Conservation (phyloP, 2,888 invertebrate species). For the Tetheella fluctuosa region DNA sequence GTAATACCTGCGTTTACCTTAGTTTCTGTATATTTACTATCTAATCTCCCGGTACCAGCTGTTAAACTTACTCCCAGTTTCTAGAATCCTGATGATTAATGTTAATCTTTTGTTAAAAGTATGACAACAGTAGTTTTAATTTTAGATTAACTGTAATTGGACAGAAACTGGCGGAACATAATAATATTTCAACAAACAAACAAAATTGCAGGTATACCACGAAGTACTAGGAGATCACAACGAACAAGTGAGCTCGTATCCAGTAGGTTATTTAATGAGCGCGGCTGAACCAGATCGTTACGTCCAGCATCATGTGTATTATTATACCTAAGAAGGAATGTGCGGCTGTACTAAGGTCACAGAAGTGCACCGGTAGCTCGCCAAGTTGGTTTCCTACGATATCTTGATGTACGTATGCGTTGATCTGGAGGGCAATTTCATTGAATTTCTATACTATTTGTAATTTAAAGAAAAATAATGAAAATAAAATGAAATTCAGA, state of each 20-base stretch:
- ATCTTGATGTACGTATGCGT: conserved; percentile 32
- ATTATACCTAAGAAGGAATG: conserved; percentile 82
- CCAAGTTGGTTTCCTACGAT: conserved; percentile 31
- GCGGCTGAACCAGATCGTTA: conserved; percentile 70
- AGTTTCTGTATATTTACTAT: too few species aligned
- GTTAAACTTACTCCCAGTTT: too few species aligned
- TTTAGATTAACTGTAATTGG: too few species aligned
- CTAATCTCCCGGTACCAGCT: too few species aligned
- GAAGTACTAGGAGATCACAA: conserved; percentile 54
- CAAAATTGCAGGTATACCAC: conserved; percentile 16
- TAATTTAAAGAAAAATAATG: not conserved
- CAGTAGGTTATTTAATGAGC: conserved; percentile 73
- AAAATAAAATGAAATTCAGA: too few species aligned
- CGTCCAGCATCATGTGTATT: conserved; percentile 75
- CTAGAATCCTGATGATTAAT: too few species aligned
- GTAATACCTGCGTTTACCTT: too few species aligned
- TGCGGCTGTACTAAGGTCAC: conserved; percentile 70
- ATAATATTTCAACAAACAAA: not conserved
- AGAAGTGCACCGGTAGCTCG: conserved; percentile 67
- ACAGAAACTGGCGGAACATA: too few species aligned
- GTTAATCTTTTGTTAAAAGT: too few species aligned
- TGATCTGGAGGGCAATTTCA: conserved; percentile 58
- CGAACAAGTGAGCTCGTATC: conserved; percentile 57
- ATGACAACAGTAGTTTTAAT: too few species aligned
- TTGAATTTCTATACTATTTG: not conserved